Conservation (phyloP, 2,888 invertebrate species). For the Dynastes hyllus region DNA sequence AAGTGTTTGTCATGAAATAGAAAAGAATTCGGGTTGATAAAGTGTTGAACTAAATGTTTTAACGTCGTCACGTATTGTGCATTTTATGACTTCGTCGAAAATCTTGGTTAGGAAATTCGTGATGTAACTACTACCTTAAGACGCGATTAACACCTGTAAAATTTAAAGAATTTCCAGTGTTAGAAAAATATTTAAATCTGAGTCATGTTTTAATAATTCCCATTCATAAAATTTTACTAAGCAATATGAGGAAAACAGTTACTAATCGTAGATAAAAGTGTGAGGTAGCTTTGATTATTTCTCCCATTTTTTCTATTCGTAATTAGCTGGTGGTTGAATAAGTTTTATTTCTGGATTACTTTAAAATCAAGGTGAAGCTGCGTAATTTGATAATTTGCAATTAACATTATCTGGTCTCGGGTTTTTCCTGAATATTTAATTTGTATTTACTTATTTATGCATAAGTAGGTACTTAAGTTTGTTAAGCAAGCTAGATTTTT, state of each 20-base stretch:
- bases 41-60: too few relatives aligned
- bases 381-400: background rate
- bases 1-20: too few relatives aligned
- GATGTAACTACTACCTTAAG: background rate
- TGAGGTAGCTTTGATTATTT: background rate
- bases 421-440: background rate
- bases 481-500: conserved; percentile 9
- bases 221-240: conserved; percentile 34
- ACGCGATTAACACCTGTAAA: conserved; percentile 1
- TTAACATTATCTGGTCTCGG: background rate
- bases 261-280: conserved; percentile 29
- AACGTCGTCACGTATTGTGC: background rate
- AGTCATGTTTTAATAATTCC: conserved; percentile 5
- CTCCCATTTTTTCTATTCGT: background rate
- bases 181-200: background rate
- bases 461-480: background rate
- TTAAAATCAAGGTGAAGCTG: too few relatives aligned
- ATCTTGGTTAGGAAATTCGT: conserved; percentile 12
- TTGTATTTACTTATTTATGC: background rate
- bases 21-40: too few relatives aligned
- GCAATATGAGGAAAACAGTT: conserved; percentile 17
- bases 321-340: conserved; percentile 7
- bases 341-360: background rate
- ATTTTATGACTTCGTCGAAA: conserved; percentile 18
- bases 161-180: conserved; percentile 18